Percentiles rank a stretch among this genome's conserved stretches.
These are phyloP conservation scores for Sepiola atlantica DNA, from an alignment of 2,888 invertebrate species.

Conservation along the genomic window DNA sequence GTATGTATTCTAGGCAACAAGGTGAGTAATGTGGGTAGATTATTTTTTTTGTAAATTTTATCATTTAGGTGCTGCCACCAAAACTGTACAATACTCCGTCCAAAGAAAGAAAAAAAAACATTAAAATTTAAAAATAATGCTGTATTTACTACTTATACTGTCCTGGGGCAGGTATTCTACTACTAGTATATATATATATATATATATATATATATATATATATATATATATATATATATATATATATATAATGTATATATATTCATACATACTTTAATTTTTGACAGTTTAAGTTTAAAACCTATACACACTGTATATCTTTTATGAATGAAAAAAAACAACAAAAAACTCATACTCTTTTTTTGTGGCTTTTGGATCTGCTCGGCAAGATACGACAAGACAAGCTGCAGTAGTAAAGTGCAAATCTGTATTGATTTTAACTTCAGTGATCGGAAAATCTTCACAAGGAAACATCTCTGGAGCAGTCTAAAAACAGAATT, in stretches of 20 bases:
- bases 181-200: too few relatives aligned
- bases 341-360: conserved; percentile 71
- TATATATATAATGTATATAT: not conserved
- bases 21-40: too few relatives aligned
- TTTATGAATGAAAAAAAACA: not conserved
- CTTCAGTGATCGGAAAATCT: conserved; percentile 71
- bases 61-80: too few relatives aligned
- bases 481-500: conserved; percentile 63
- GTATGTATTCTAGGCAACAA: too few relatives aligned
- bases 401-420: conserved; percentile 72
- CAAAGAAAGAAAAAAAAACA: too few relatives aligned
- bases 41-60: too few relatives aligned
- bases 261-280: not conserved
- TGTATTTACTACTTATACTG: too few relatives aligned
- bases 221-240: too few relatives aligned
- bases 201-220: too few relatives aligned
- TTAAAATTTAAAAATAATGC: too few relatives aligned
- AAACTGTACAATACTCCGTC: too few relatives aligned
- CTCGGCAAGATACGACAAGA: conserved; percentile 71
- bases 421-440: conserved; percentile 70
- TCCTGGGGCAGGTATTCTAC: too few relatives aligned
- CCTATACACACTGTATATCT: not conserved
- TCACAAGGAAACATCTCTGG: conserved; percentile 73
- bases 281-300: not conserved
- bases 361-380: conserved; percentile 69